Percentiles rank a stretch among this genome's conserved stretches.
Evolutionary conservation across 2,888 invertebrate genomes (phyloP).

Genomic region (Coelinius sp.): DNA sequence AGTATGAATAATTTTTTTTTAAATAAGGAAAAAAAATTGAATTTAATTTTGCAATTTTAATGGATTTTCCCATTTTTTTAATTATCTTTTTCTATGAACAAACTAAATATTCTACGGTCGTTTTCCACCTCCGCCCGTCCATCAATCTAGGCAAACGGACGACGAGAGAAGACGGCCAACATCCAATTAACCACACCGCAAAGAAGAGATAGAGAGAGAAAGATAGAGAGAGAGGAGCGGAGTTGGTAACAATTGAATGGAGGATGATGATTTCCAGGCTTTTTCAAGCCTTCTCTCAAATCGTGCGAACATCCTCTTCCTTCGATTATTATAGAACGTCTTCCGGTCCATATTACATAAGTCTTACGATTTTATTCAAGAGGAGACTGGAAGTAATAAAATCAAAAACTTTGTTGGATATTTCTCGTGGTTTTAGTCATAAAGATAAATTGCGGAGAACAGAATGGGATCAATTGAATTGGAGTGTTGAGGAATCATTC

Average conservation of each 20-base stretch:
- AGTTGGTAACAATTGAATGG: constrained; percentile 45
- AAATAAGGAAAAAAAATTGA: too few species aligned
- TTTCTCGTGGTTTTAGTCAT: too few species aligned
- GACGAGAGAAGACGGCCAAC: constrained; percentile 20
- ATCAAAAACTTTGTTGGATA: too few species aligned
- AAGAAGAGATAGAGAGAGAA: background rate
- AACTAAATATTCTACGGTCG: constrained; percentile 28
- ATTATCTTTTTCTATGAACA: constrained; percentile 38
- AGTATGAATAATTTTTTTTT: too few species aligned
- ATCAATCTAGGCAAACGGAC: constrained; percentile 13
- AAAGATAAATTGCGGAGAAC: too few species aligned
- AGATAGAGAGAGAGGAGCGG: background rate
- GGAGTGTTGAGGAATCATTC: too few species aligned
- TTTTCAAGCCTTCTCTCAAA: constrained; percentile 32
- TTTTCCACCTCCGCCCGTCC: constrained; percentile 30
- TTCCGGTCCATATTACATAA: constrained; percentile 40
- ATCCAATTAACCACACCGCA: constrained; percentile 31
- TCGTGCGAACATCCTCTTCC: constrained; percentile 58
- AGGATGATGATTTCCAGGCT: constrained; percentile 47
- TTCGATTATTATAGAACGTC: constrained; percentile 48
- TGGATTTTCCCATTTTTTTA: constrained; percentile 41
- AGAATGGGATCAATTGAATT: too few species aligned
- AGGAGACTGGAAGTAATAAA: background rate
- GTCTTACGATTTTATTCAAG: constrained; percentile 2
- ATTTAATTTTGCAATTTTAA: background rate